Percentiles rank a stretch among this genome's conserved stretches.
phyloP scores from a whole-genome alignment of 1,140 invertebrate genomes.

The Drosophila pachea region DNA sequence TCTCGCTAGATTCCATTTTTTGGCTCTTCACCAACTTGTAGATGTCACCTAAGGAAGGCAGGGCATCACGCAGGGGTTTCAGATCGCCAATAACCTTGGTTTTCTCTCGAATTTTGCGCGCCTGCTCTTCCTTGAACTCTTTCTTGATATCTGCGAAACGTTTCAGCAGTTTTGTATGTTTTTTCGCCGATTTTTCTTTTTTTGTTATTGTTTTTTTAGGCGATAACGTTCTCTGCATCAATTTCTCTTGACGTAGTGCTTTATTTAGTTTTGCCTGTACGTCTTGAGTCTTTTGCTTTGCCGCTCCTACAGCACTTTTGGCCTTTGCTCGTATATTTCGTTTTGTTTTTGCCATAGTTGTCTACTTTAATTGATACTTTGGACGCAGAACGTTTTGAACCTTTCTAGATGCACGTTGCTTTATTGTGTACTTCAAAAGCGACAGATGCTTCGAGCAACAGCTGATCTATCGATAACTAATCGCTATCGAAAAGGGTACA shows the following conservation, averaged over 20 bases:
- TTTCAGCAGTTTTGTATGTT: conserved; percentile 68
- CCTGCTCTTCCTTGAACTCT: conserved; percentile 60
- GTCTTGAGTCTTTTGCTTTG: conserved; percentile 59
- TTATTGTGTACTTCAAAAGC: conserved; percentile 3
- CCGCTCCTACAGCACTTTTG: conserved; percentile 49
- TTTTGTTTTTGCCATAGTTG: conserved; percentile 56
- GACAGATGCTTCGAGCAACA: conserved; percentile 15
- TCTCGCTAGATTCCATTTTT: conserved; percentile 28
- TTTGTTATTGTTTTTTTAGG: conserved; percentile 62
- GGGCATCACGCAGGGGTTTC: conserved; percentile 68
- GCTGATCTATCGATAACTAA: conserved; percentile 22
- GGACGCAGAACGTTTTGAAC: neutral
- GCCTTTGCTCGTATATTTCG: conserved; percentile 61
- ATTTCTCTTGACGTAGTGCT: conserved; percentile 40
- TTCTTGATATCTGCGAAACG: conserved; percentile 56
- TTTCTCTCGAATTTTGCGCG: conserved; percentile 66
- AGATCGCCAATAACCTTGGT: conserved; percentile 69
- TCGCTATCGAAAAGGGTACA: conserved; percentile 9
- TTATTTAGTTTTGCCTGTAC: conserved; percentile 49
- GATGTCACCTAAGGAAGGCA: conserved; percentile 72
- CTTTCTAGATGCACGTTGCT: conserved; percentile 30
- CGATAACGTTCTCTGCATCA: conserved; percentile 67
- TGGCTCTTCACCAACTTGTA: conserved; percentile 55
- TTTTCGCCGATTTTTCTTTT: conserved; percentile 63
- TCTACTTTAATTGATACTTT: conserved; percentile 10